Evolutionary conservation across 2,888 invertebrate genomes (phyloP), one percentile per base, ranked within the genome.

Genomic region (Lasius platythorax): DNA sequence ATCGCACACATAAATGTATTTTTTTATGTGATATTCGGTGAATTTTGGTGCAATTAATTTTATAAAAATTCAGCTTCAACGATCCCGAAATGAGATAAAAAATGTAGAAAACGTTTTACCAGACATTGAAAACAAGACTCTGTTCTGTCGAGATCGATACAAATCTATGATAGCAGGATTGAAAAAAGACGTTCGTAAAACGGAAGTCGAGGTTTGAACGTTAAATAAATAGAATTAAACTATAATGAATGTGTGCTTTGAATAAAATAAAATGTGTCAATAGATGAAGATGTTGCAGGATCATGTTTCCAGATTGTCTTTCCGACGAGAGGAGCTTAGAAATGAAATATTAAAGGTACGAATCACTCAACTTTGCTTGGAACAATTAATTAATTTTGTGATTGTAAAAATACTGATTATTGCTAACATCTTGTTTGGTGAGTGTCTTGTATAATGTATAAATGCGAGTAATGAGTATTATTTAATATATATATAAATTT

Each of bases 201-300:
- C 91, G 5, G 92, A 93, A 79, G 79, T 87, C 40, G 92, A 93
- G 91, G 94, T 93, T 87, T 83, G 89, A 82, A 33, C 18, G 3
- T 63, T 63, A 18, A 33, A 18, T 8, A 30, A 30, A n/a, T 63
- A 63, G 8, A 63, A 33, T 63, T 33, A 63, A 23, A 23, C 12
- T 63, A 33, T 63, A 33, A 63, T 30, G 18, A 53, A 58, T 30
- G 63, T 2, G 30, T 33, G 30, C 5, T 61, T 61, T 61, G 3
- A 33, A 33, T 33, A 33, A 63, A 33, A 63, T 63, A 33, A 33
- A 9, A 28, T 76, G 23, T 53, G 5, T 61, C 15, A 15, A 9
- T 66, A 92, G 92, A 90, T 92, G 9, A 89, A 84, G 85, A 83
- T 43, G 1, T 81, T 92, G 37, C 91, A 90, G 78, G 85, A 73